Percentiles rank a stretch among this genome's conserved stretches.
Conservation (phyloP, 2,797 vertebrate species). For the Sebastes matsubarae region DNA sequence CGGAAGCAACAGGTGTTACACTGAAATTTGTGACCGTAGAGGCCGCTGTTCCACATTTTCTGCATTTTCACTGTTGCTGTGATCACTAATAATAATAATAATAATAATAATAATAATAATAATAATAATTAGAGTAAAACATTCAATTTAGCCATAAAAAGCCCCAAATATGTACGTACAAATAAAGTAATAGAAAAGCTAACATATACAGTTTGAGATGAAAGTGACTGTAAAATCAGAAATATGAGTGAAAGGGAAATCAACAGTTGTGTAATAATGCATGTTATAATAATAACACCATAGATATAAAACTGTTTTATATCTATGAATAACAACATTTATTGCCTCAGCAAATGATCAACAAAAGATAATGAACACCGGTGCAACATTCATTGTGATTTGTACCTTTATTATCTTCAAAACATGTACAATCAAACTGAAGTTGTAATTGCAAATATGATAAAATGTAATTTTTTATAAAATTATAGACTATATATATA, state of each 20-base stretch:
- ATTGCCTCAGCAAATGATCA: neutral
- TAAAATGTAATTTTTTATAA: too few species aligned
- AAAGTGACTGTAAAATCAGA: neutral
- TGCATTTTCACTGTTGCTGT: too few species aligned
- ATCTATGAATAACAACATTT: neutral
- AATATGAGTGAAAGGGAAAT: neutral
- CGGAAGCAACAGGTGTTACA: too few species aligned
- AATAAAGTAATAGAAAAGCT: neutral
- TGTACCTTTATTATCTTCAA: neutral
- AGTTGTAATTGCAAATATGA: neutral
- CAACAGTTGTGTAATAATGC: neutral
- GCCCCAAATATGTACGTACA: neutral
- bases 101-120: neutral
- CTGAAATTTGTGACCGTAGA: too few species aligned
- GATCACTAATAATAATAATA: too few species aligned
- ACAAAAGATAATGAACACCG: neutral
- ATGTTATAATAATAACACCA: neutral
- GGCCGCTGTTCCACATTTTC: too few species aligned
- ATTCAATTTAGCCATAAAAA: neutral
- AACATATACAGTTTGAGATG: neutral
- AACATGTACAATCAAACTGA: neutral
- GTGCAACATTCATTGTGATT: neutral
- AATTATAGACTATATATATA: too few species aligned
- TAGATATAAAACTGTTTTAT: too few species aligned
- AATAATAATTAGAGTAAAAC: neutral